Conservation (phyloP, 2,888 invertebrate genomes). For the Xestia ashworthii region DNA sequence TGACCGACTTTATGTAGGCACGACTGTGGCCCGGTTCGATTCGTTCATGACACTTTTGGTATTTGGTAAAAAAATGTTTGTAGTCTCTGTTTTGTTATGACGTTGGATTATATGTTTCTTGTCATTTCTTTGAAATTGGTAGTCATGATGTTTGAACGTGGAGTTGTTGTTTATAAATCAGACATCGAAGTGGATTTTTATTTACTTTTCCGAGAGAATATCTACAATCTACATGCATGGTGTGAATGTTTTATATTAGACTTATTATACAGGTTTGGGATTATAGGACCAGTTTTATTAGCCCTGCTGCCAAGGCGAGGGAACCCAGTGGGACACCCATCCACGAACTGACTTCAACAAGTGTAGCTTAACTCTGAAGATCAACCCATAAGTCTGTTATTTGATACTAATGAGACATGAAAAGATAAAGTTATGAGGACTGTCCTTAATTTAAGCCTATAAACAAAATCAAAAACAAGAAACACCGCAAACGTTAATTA, state of each 20-base stretch:
- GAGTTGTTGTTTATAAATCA: background rate
- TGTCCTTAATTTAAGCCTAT: background rate
- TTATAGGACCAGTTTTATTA: background rate
- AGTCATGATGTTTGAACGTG: background rate
- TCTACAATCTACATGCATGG: background rate
- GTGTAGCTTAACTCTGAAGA: background rate
- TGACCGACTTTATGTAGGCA: conserved; percentile 44
- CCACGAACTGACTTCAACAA: background rate
- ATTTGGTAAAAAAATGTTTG: conserved; percentile 46
- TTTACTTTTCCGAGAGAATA: background rate
- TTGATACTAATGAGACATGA: background rate
- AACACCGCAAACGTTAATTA: conserved; percentile 15
- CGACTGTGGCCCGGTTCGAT: conserved; percentile 16
- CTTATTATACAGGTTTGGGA: background rate
- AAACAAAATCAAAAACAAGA: conserved; percentile 3
- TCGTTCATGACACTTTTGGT: conserved; percentile 30
- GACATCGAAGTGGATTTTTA: too few species aligned
- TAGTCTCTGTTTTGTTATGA: conserved; percentile 26
- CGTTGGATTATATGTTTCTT: conserved; percentile 15
- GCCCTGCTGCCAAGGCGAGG: background rate
- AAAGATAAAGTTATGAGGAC: background rate
- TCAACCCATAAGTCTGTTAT: background rate
- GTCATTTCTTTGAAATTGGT: background rate
- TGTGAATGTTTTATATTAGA: background rate
- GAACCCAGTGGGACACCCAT: background rate